Conservation (phyloP, 1,140 invertebrate genomes). For the Ceratitis capitata region DNA sequence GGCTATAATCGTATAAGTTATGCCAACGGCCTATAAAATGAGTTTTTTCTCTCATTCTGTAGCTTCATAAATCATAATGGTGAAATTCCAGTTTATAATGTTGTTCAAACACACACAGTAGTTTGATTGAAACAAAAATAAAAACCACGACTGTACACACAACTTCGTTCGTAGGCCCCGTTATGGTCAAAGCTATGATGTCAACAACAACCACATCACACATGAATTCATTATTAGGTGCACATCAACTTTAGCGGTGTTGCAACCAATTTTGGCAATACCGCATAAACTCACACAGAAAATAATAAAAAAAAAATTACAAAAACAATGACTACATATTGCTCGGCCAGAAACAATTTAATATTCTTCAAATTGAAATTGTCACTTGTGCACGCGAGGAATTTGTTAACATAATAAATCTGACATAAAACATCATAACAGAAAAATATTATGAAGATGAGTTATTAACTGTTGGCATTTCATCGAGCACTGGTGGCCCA, state of each 20-base stretch:
- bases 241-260: background rate
- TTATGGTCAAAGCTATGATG: background rate
- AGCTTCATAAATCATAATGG: background rate
- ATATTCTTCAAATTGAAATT: conserved; percentile 45
- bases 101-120: background rate
- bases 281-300: background rate
- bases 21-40: too few species aligned
- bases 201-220: background rate
- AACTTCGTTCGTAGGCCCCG: background rate
- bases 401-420: conserved; percentile 48
- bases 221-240: background rate
- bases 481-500: too few species aligned
- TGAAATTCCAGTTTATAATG: background rate
- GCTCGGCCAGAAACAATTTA: background rate
- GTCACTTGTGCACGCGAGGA: conserved; percentile 44
- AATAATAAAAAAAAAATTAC: background rate
- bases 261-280: background rate
- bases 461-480: conserved; percentile 41
- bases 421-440: conserved; percentile 47
- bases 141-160: background rate
- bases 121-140: background rate
- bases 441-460: conserved; percentile 42
- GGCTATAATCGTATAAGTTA: too few species aligned
- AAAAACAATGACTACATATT: background rate
- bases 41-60: too few species aligned